A percentile compares a stretch with the other conserved stretches of the same genome.
Conservation (phyloP, 2,888 invertebrate genomes). For the Drosophila basisetae region DNA sequence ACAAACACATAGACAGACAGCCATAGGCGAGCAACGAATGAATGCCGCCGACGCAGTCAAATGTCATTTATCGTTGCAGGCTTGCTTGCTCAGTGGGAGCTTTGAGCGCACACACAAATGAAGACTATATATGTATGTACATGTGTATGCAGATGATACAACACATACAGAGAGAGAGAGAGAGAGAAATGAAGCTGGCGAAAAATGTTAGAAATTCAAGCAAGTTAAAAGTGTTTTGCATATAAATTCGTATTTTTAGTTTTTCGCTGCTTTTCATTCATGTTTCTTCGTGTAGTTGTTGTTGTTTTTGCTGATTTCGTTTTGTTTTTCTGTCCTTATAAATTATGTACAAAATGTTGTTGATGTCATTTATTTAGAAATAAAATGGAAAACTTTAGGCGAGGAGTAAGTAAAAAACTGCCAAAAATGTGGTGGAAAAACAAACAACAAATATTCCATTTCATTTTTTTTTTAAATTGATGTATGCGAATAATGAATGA, state of each 20-base stretch:
- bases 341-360: constrained; percentile 65
- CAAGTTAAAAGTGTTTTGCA: constrained; percentile 70
- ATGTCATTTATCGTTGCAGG: constrained; percentile 59
- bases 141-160: constrained; percentile 10
- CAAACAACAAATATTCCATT: not conserved
- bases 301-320: constrained; percentile 27
- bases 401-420: constrained; percentile 1
- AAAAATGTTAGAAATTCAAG: constrained; percentile 67
- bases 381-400: constrained; percentile 40
- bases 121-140: not conserved
- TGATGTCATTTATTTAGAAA: constrained; percentile 58
- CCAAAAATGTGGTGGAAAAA: not conserved
- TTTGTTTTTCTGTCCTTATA: constrained; percentile 45
- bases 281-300: constrained; percentile 39
- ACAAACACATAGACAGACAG: constrained; percentile 4
- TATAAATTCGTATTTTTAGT: constrained; percentile 70
- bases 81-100: constrained; percentile 41
- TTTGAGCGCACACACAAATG: constrained; percentile 33
- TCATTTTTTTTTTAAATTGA: not conserved
- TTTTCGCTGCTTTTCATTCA: constrained; percentile 58
- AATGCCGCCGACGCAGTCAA: constrained; percentile 47
- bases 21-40: not conserved
- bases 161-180: constrained; percentile 13
- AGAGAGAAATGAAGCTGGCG: constrained; percentile 49
- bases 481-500: not conserved